These are phyloP conservation scores for Thymelicus sylvestris DNA, from an alignment of 2,888 invertebrate genomes.

Conservation along the genomic window DNA sequence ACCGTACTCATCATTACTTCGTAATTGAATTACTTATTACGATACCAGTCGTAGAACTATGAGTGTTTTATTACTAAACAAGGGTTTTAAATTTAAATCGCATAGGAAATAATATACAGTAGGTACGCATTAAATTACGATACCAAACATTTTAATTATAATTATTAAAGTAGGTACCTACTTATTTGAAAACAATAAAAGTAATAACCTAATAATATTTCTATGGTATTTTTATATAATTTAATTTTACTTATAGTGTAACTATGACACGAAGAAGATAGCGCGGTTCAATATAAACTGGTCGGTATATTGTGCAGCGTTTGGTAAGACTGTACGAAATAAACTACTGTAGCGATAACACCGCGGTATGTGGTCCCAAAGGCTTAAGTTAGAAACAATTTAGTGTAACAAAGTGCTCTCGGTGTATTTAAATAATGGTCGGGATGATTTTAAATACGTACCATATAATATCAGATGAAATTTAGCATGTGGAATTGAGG, in stretches of 20 bases:
- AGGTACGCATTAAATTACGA: no score
- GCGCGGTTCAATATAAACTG: slow-evolving; percentile 13
- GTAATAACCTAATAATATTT: no score
- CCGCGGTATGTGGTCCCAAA: slow-evolving; percentile 61
- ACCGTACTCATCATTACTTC: no score
- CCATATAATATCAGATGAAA: background rate
- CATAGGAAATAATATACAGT: no score
- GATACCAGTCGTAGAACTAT: no score
- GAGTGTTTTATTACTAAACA: no score
- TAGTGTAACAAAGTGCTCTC: slow-evolving; percentile 29
- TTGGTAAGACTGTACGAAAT: slow-evolving; percentile 71
- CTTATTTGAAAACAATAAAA: no score
- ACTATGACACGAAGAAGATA: slow-evolving; percentile 1
- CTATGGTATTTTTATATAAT: background rate
- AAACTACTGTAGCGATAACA: slow-evolving; percentile 69
- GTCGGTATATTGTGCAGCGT: slow-evolving; percentile 54
- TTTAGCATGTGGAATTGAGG: background rate
- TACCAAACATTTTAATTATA: no score
- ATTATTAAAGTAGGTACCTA: no score
- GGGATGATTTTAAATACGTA: slow-evolving; percentile 5
- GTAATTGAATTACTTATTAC: no score
- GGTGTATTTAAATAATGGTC: slow-evolving; percentile 23
- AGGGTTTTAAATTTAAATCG: no score
- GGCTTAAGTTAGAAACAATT: slow-evolving; percentile 34
- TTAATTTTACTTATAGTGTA: background rate